phyloP scores from a whole-genome alignment of 1,140 invertebrate species.

The Drosophila pruinosa region DNA sequence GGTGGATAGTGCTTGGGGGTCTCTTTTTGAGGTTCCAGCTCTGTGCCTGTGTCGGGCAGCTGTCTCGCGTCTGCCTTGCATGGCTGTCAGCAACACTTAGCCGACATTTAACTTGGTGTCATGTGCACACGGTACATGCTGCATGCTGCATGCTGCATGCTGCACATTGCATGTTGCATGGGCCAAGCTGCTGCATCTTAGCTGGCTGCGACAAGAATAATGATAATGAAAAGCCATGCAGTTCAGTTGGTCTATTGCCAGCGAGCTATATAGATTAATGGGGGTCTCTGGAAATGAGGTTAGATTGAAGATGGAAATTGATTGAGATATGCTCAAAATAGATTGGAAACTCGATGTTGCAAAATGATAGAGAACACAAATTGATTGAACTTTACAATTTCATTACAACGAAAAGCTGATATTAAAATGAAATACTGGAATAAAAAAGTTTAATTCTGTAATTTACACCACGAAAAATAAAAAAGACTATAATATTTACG shows the following conservation, averaged over 20 bases:
- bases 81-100: slow-evolving; percentile 67
- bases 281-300: not conserved
- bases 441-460: too few relatives aligned
- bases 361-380: not conserved
- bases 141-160: not conserved
- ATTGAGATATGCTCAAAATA: not conserved
- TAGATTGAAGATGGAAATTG: not conserved
- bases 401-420: not conserved
- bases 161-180: not conserved
- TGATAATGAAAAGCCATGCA: slow-evolving; percentile 2
- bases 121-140: slow-evolving; percentile 45
- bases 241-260: not conserved
- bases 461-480: too few relatives aligned
- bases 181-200: not conserved
- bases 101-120: slow-evolving; percentile 75
- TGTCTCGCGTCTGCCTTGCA: slow-evolving; percentile 39
- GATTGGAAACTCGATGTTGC: not conserved
- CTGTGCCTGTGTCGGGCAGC: slow-evolving; percentile 1
- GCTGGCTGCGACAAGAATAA: slow-evolving; percentile 2
- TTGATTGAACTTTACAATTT: not conserved
- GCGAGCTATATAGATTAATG: not conserved
- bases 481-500: too few relatives aligned
- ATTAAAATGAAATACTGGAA: too few relatives aligned
- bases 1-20: not conserved
- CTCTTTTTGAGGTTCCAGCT: not conserved